Conservation (phyloP, 2,888 invertebrate genomes). For the Lampropteryx suffumata region DNA sequence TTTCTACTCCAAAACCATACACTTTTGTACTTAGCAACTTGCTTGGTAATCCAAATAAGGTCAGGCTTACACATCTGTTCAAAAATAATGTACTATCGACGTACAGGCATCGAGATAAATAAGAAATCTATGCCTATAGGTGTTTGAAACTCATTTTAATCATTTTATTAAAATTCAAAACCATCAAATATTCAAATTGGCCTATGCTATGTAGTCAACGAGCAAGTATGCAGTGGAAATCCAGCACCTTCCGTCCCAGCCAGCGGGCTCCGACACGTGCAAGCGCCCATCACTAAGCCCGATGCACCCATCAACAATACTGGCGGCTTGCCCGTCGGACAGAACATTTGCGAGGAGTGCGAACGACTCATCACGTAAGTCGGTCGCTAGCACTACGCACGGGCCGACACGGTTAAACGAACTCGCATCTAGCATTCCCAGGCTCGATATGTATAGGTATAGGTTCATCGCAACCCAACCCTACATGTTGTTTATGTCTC, state of each 20-base stretch:
- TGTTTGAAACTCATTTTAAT: neutral
- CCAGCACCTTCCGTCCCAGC: conserved; percentile 57
- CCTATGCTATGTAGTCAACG: conserved; percentile 35
- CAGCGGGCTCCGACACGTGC: conserved; percentile 87
- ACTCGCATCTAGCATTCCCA: conserved; percentile 46
- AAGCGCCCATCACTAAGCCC: conserved; percentile 88
- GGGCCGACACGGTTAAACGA: conserved; percentile 86
- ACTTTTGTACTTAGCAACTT: no score
- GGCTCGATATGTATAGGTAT: conserved; percentile 11
- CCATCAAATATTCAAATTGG: conserved; percentile 51
- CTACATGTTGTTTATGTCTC: conserved; percentile 11
- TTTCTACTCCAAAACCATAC: conserved; percentile 11
- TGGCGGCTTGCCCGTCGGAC: conserved; percentile 91
- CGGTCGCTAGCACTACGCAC: conserved; percentile 83
- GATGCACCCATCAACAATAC: conserved; percentile 84
- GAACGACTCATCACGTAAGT: conserved; percentile 99
- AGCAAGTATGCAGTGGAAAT: conserved; percentile 21
- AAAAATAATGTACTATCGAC: no score
- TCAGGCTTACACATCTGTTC: no score
- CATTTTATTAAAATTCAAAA: conserved; percentile 27
- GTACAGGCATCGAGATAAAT: no score
- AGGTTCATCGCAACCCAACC: conserved; percentile 23
- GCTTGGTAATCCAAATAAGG: no score
- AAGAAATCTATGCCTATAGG: no score
- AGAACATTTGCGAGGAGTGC: conserved; percentile 98